Evolutionary conservation across 2,797 vertebrate species (phyloP), one percentile per base, ranked within the genome.

Genomic region (Chiroxiphia lanceolata): DNA sequence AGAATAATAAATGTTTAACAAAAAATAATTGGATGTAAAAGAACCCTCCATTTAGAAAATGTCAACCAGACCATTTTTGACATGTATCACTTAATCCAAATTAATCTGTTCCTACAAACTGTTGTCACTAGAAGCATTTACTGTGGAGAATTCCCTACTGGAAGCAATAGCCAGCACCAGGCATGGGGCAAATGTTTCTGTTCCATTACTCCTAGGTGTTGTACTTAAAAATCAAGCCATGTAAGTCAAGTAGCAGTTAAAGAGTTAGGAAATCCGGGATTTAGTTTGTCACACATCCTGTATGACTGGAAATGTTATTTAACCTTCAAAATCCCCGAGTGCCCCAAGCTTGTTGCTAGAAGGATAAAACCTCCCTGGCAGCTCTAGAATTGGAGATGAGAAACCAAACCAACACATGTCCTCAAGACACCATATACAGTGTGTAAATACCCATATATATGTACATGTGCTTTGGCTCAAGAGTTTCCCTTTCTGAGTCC

Each of bases 401-500:
- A 63, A 92, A 31, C 50, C 74, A 72, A 82, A 68, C 29, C 53
- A 50, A 27, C 19, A 8, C 22, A 4, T 1, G 1, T 64, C 36
- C 23, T 84, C 42, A 13, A 10, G 77, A 12, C 16, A 53, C 9
- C 11, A 3, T 14, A 26, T 9, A 9, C 4, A 27, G 12, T 4
- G 1, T 44, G 2, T n/a, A 13, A 68, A 45, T n/a, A 15, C 10
- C 61, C 16, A 7, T 31, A 14, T 1, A 2, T 7, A 0, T 7
- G 1, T 20, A 0, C 21, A 1, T 0, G 1, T 68, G 13, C 17
- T 78, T 38, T 21, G 57, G 16, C 75, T 78, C 6, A 16, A 21
- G 36, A 38, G 7, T 40, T 89, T 61, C 34, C 13, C n/a, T 45
- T 54, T 60, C 31, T 57, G 48, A 6, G 59, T 65, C 31, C 3